Base-by-base conservation (phyloP, 1,140 invertebrate genomes). In the Heliconius hewitsoni region DNA sequence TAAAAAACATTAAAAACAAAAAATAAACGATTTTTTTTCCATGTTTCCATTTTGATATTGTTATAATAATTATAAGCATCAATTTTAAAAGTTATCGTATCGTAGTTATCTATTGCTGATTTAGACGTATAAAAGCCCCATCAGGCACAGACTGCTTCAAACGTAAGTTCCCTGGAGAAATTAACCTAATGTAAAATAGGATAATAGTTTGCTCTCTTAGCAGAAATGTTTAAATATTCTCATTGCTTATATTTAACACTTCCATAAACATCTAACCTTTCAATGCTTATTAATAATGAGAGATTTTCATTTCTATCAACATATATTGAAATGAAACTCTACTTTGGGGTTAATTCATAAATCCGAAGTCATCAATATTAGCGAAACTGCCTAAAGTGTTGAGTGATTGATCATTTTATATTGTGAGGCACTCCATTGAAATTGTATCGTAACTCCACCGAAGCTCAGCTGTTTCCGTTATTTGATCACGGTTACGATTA, bases 351-450 rank as follows among this genome's bases (percentile, higher is more conserved):
- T 66, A 66, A 27, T 66, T 66, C 13, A 66, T 66, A 66, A 66
- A 66, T 71, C 60, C 52, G 27, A 57, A 72, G 73, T 79, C 78
- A 76, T 79, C 66, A 79, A 79, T 79, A 76, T 76, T 76, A 50
- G 50, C 70, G 50, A 76, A 76, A 55, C 60, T 75, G 57, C 60
- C 60, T 42, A 76, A 76, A 76, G 74, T 76, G 60, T 50, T 34
- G 55, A 75, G 73, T 82, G 81, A 82, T 82, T 82, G 81, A 82
- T 82, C 73, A 52, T 71, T 60, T 74, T 71, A 55, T 16, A 60
- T 77, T 73, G 55, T 66, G 55, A 42, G 72, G 76, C 73, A 82
- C 81, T 82, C 81, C 72, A 82, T 82, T 76, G 37, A 78, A 73
- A 70, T 66, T 79, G 77, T 82, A 77, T 79, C 74, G 73, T 76